Evolutionary conservation across 2,113 vertebrate species (phyloP).

Genomic region (Nanorana parkeri): DNA sequence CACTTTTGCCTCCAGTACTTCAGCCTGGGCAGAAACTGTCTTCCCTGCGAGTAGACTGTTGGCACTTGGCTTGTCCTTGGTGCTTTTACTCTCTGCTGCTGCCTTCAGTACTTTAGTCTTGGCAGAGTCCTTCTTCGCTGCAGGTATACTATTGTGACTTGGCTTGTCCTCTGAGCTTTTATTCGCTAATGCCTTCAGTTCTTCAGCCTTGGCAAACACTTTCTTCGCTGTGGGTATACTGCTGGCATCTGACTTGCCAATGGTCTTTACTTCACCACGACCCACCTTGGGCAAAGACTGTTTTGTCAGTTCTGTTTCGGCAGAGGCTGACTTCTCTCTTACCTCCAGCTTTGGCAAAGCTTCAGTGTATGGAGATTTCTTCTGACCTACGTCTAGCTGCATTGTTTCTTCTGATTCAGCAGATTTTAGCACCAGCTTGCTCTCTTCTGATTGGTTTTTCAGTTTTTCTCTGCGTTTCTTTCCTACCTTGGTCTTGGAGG

Average conservation of each 20-base stretch:
- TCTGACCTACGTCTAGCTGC: neutral
- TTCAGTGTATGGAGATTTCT: neutral
- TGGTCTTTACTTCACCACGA: neutral
- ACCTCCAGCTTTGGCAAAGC: neutral
- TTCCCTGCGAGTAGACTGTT: neutral
- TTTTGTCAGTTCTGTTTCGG: neutral
- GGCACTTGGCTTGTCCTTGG: neutral
- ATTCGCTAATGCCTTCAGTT: neutral
- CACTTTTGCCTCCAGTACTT: neutral
- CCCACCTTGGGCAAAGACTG: neutral
- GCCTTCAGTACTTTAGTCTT: neutral
- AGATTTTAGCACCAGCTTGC: neutral
- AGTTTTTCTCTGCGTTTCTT: slow-evolving; percentile 67
- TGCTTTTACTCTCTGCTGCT: neutral
- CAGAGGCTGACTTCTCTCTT: neutral
- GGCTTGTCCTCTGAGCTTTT: neutral
- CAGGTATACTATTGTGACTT: neutral
- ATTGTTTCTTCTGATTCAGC: neutral
- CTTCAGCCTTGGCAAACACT: neutral
- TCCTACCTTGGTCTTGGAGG: slow-evolving; percentile 64
- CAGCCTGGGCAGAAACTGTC: neutral
- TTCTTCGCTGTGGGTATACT: neutral
- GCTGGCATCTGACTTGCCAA: neutral
- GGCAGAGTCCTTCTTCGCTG: neutral
- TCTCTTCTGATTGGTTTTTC: neutral